Percentiles rank a stretch among this genome's conserved stretches.
Evolutionary conservation across 2,888 invertebrate species (phyloP).

Genomic region (Zaprionus lineosus): DNA sequence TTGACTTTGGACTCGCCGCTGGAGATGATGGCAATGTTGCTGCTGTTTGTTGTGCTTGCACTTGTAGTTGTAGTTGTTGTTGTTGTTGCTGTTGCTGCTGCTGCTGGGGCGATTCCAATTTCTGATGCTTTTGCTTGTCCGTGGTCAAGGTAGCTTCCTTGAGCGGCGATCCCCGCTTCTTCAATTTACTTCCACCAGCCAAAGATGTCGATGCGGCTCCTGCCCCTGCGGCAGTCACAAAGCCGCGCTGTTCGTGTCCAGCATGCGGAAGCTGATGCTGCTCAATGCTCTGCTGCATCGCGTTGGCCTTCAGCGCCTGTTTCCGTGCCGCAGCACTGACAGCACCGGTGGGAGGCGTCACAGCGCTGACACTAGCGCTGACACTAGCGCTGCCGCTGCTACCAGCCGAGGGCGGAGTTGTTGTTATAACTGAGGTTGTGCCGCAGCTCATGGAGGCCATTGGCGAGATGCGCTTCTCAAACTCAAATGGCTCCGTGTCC

Average conservation of each 20-base stretch:
- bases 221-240: slow-evolving; percentile 4
- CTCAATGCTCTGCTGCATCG: slow-evolving; percentile 43
- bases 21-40: neutral
- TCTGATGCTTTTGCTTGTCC: slow-evolving; percentile 72
- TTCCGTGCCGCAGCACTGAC: slow-evolving; percentile 42
- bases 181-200: slow-evolving; percentile 47
- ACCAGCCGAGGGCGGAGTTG: slow-evolving; percentile 7
- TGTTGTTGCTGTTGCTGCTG: slow-evolving; percentile 17
- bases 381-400: neutral
- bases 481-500: slow-evolving; percentile 93
- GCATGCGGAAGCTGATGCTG: slow-evolving; percentile 35
- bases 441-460: slow-evolving; percentile 50
- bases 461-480: slow-evolving; percentile 86
- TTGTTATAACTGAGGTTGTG: slow-evolving; percentile 30
- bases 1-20: slow-evolving; percentile 14
- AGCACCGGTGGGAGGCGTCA: slow-evolving; percentile 4
- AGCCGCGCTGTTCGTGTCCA: slow-evolving; percentile 1
- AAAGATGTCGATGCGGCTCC: neutral
- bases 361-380: neutral
- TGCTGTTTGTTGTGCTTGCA: slow-evolving; percentile 3
- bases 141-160: slow-evolving; percentile 64
- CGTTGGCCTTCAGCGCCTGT: slow-evolving; percentile 39
- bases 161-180: slow-evolving; percentile 79
- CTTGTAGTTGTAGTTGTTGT: slow-evolving; percentile 9
- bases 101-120: slow-evolving; percentile 40